phyloP scores from a whole-genome alignment of 1,140 invertebrate genomes.

The Halotydeus destructor region DNA sequence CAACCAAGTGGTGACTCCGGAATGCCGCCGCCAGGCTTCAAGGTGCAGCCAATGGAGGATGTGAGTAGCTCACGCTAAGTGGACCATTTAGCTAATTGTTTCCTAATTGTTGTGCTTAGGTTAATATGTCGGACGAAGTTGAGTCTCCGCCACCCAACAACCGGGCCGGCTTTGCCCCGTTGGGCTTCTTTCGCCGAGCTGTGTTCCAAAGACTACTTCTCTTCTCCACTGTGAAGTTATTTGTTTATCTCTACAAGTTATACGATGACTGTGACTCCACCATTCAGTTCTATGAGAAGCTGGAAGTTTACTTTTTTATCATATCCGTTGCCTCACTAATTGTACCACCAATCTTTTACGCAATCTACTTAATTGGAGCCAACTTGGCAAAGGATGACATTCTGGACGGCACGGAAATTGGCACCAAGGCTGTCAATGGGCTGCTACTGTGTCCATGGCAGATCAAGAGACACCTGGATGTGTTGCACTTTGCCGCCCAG shows the following conservation, averaged over 20 bases:
- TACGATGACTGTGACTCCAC: slow-evolving; percentile 17
- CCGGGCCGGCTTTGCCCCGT: too few species aligned
- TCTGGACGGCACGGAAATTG: slow-evolving; percentile 12
- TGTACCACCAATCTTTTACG: slow-evolving; percentile 17
- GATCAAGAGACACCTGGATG: slow-evolving; percentile 19
- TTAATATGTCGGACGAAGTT: too few species aligned
- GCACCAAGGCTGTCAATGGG: slow-evolving; percentile 18
- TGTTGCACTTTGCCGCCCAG: slow-evolving; percentile 17
- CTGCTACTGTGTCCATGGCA: slow-evolving; percentile 20
- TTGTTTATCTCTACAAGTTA: slow-evolving; percentile 17
- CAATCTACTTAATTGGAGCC: slow-evolving; percentile 15
- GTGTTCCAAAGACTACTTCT: slow-evolving; percentile 5
- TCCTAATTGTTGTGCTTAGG: too few species aligned
- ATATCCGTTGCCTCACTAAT: slow-evolving; percentile 16
- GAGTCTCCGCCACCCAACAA: too few species aligned
- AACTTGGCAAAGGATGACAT: slow-evolving; percentile 14
- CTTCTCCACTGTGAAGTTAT: slow-evolving; percentile 10
- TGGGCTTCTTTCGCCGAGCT: background rate
- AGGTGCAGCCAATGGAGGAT: too few species aligned
- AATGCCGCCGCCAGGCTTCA: too few species aligned
- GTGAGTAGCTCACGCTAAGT: too few species aligned
- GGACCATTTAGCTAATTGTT: too few species aligned
- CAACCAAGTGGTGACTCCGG: too few species aligned
- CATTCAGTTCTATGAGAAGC: slow-evolving; percentile 10
- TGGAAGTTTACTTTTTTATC: slow-evolving; percentile 15